A percentile compares a stretch with the other conserved stretches of the same genome.
Conservation (phyloP, 2,113 vertebrate species). For the Macquaria australasica region DNA sequence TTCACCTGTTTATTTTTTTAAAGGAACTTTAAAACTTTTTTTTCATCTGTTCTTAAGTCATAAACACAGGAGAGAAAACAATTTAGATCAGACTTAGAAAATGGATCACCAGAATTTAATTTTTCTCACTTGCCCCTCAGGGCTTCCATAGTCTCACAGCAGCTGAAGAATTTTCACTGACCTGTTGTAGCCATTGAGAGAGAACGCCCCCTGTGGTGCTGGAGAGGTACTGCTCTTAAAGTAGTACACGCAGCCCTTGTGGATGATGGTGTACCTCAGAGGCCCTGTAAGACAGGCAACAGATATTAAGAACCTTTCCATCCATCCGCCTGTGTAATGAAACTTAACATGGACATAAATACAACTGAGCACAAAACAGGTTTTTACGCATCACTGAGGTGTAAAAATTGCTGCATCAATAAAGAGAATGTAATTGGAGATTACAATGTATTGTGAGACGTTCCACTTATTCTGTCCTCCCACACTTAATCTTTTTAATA, state of each 20-base stretch:
- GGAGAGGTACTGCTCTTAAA: conserved; percentile 96
- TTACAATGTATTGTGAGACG: not conserved
- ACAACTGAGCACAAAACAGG: not conserved
- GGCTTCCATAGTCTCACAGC: not conserved
- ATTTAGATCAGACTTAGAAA: too few species aligned
- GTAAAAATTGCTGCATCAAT: not conserved
- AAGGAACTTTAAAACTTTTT: too few species aligned
- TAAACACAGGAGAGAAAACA: too few species aligned
- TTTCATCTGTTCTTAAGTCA: too few species aligned
- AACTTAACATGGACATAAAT: not conserved
- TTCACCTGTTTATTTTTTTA: too few species aligned
- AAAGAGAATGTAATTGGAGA: not conserved
- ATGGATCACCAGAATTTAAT: too few species aligned
- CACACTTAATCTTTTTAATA: not conserved
- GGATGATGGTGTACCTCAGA: conserved; percentile 93
- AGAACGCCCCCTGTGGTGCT: conserved; percentile 95
- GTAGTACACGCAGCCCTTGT: conserved; percentile 96
- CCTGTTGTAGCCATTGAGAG: conserved; percentile 97
- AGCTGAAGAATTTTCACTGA: conserved; percentile 71
- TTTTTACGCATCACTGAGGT: not conserved
- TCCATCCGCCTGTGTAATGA: not conserved
- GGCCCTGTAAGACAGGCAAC: conserved; percentile 87
- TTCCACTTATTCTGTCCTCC: not conserved
- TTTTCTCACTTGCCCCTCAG: too few species aligned
- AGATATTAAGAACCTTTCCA: not conserved